Percentiles rank a stretch among this genome's conserved stretches.
phyloP scores from a whole-genome alignment of 92 coral and sea anemone genomes.

The Parazoanthus swiftii region DNA sequence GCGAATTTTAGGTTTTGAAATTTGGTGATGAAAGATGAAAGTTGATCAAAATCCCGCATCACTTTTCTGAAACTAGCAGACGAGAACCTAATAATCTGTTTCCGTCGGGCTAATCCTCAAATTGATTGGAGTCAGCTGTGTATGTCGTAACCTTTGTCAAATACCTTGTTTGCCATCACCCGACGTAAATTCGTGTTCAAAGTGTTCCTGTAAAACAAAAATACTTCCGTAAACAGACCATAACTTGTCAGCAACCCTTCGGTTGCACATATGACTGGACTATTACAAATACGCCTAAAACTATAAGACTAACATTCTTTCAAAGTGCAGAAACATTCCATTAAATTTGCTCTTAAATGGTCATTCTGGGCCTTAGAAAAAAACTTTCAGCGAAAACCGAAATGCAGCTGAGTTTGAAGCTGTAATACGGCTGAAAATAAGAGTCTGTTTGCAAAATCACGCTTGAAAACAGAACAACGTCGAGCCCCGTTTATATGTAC shows the following conservation, averaged over 20 bases:
- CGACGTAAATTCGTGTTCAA: slow-evolving; percentile 95
- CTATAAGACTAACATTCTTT: too few relatives aligned
- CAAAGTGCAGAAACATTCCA: too few relatives aligned
- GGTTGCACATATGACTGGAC: not conserved
- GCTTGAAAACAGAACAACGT: not conserved
- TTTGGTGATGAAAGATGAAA: too few relatives aligned
- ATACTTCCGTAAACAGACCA: not conserved
- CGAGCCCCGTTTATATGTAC: not conserved
- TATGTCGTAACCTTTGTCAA: not conserved
- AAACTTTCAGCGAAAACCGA: not conserved
- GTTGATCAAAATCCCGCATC: too few relatives aligned
- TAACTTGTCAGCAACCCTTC: not conserved
- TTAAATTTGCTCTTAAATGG: not conserved
- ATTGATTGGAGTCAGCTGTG: not conserved
- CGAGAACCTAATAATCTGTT: not conserved
- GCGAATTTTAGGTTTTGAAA: too few relatives aligned
- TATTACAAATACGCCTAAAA: not conserved
- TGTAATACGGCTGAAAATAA: too few relatives aligned
- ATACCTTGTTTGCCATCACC: slow-evolving; percentile 99
- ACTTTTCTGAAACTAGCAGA: not conserved
- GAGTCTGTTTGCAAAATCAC: too few relatives aligned
- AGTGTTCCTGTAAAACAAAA: slow-evolving; percentile 63
- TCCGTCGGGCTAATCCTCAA: too few relatives aligned
- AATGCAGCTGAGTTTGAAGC: too few relatives aligned
- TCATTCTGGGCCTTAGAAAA: not conserved